Evolutionary conservation across 2,113 vertebrate genomes (phyloP), one percentile per base, ranked within the genome.

Genomic region (Carettochelys insculpta): DNA sequence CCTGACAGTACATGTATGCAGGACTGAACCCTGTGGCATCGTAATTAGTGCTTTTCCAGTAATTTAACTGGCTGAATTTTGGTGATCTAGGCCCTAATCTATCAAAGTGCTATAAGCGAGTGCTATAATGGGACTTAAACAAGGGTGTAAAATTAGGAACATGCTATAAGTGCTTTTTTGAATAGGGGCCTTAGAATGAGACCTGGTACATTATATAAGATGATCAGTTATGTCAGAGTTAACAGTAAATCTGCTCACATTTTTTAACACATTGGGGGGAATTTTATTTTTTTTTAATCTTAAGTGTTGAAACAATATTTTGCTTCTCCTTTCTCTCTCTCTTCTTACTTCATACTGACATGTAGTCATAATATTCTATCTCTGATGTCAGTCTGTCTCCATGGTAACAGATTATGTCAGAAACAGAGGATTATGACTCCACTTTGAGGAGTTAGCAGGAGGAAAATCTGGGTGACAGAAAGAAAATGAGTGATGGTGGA

Each of bases 301-400:
- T 75, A 14, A 75, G 25, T 13, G 41, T 27, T 75, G 71, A 75
- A 45, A 75, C 41, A 45, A 45, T 12, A 3, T 45, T 45, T 45
- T 75, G 77, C 71, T 93, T 90, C 51, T 95, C 94, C 92, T 95
- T 93, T 97, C 92, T 95, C 95, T 95, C 94, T 94, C 93, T 94
- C 94, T 92, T 96, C 95, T 91, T 89, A 87, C 77, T 95, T 95
- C 88, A 85, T 96, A 95, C 93, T 95, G 94, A 96, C 92, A 84
- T 93, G 91, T 96, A 95, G 95, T 97, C 96, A 94, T 94, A 95
- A 94, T 93, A 82, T 90, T 95, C 92, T 38, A 27, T 94, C 96
- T 95, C 90, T 95, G 94, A 95, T 94, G 90, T 95, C 94, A 94
- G 83, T 94, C 94, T 94, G 95, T 95, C 95, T 96, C 96, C 94